Conservation (phyloP, 2,797 vertebrate genomes). For the Trematomus bernacchii region DNA sequence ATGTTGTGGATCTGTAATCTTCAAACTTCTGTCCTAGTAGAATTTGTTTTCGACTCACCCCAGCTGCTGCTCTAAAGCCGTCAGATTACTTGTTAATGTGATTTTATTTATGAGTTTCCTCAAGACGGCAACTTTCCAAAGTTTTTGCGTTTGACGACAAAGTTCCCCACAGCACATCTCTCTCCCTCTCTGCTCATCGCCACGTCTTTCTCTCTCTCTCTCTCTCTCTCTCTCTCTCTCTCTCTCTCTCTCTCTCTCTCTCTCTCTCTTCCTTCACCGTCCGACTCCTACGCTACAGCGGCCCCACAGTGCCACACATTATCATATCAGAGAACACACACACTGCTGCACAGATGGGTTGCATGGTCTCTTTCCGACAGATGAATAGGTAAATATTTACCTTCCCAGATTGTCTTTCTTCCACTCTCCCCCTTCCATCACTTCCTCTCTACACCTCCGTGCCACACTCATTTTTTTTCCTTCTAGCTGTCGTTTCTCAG, state of each 20-base stretch:
- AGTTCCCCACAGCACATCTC: constrained; percentile 35
- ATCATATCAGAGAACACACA: constrained; percentile 72
- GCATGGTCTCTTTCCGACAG: constrained; percentile 61
- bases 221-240: constrained; percentile 20
- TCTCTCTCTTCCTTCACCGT: constrained; percentile 45
- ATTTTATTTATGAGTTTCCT: constrained; percentile 52
- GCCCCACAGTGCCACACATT: constrained; percentile 66
- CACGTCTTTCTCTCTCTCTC: constrained; percentile 26
- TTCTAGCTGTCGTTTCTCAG: constrained; percentile 39
- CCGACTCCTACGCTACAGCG: constrained; percentile 64
- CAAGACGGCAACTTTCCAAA: constrained; percentile 45
- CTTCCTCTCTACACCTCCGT: constrained; percentile 49
- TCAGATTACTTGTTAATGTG: constrained; percentile 40
- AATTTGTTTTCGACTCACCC: constrained; percentile 34
- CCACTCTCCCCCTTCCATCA: constrained; percentile 58
- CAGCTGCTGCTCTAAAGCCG: constrained; percentile 48
- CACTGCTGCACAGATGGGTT: constrained; percentile 76
- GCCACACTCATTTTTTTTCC: constrained; percentile 33
- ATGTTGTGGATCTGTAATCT: constrained; percentile 28
- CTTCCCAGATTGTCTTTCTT: constrained; percentile 78
- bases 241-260: constrained; percentile 25
- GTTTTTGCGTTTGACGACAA: constrained; percentile 38
- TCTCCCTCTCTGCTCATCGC: constrained; percentile 22
- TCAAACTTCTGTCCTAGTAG: constrained; percentile 32
- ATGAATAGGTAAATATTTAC: constrained; percentile 84